phyloP scores from a whole-genome alignment of 2,888 invertebrate genomes.

The Diplazon laetatorius region DNA sequence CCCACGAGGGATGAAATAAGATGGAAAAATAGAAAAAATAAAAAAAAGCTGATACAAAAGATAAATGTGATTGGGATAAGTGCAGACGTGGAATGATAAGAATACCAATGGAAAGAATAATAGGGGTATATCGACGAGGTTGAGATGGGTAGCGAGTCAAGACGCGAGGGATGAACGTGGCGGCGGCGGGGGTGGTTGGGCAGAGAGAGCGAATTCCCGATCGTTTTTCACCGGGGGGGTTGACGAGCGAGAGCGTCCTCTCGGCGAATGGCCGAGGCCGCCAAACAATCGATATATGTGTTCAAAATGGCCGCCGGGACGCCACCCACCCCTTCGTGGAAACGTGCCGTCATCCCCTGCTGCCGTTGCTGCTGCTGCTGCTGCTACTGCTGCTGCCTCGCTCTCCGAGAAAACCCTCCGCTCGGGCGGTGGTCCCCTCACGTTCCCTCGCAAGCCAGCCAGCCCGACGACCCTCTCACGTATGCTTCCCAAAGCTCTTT shows the following conservation, averaged over 20 bases:
- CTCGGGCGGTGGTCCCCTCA: conserved; percentile 39
- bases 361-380: conserved; percentile 59
- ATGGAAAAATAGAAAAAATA: neutral
- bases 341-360: conserved; percentile 65
- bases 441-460: conserved; percentile 63
- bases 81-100: conserved; percentile 21
- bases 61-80: conserved; percentile 49
- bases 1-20: conserved; percentile 16
- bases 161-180: conserved; percentile 18
- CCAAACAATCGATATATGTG: conserved; percentile 83
- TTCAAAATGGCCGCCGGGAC: conserved; percentile 83
- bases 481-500: conserved; percentile 80
- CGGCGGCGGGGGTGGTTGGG: conserved; percentile 18
- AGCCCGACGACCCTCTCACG: conserved; percentile 75
- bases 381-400: conserved; percentile 47
- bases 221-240: conserved; percentile 63
- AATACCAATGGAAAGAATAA: conserved; percentile 48
- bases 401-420: conserved; percentile 50
- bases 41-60: neutral
- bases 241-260: conserved; percentile 76
- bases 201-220: conserved; percentile 59
- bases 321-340: conserved; percentile 79
- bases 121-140: conserved; percentile 35
- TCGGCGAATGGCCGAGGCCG: conserved; percentile 80
- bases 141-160: conserved; percentile 22